Evolutionary conservation across 2,888 invertebrate genomes (phyloP).

Genomic region (Folsomia manolachei): DNA sequence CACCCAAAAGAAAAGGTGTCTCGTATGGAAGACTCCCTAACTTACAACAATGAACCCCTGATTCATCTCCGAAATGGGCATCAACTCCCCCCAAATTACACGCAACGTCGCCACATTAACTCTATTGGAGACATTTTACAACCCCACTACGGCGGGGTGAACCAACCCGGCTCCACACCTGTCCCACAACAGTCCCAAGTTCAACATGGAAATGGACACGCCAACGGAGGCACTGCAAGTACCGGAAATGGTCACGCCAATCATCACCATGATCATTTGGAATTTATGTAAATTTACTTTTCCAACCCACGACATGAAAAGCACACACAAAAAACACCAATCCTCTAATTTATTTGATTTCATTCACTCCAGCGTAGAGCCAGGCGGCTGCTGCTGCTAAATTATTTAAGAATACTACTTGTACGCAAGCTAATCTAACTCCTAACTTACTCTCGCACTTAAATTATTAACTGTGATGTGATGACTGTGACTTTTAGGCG

Average conservation of each 20-base stretch:
- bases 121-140: slow-evolving; percentile 47
- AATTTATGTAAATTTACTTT: background rate
- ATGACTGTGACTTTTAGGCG: too few relatives aligned
- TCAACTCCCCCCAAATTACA: slow-evolving; percentile 32
- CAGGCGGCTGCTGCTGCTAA: background rate
- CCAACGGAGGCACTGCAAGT: background rate
- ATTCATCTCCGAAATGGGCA: slow-evolving; percentile 44
- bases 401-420: background rate
- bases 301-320: background rate
- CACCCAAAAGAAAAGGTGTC: slow-evolving; percentile 21
- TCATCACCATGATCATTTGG: background rate
- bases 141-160: slow-evolving; percentile 24
- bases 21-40: slow-evolving; percentile 41
- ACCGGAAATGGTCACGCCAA: background rate
- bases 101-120: slow-evolving; percentile 39
- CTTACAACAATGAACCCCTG: slow-evolving; percentile 44
- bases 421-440: background rate
- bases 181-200: too few relatives aligned
- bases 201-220: background rate
- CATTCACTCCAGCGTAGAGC: too few relatives aligned
- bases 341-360: background rate
- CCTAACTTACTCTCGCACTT: too few relatives aligned
- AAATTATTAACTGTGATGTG: too few relatives aligned
- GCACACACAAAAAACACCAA: too few relatives aligned
- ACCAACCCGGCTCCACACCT: too few relatives aligned